phyloP scores from a whole-genome alignment of 2,888 invertebrate species.

The Eristalis arbustorum region DNA sequence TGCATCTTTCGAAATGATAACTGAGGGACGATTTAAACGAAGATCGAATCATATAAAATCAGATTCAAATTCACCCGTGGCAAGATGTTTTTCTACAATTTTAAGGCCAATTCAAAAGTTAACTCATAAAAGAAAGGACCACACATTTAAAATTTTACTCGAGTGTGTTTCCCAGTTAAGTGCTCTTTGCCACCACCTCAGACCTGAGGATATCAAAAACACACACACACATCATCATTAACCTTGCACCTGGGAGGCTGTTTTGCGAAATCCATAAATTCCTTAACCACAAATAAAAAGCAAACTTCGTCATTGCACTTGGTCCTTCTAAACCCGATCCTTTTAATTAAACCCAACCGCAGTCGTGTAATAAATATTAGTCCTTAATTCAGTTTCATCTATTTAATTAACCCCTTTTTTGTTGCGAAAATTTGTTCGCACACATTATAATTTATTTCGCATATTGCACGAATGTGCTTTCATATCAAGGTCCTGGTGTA shows the following conservation, averaged over 20 bases:
- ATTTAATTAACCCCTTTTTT: slow-evolving; percentile 35
- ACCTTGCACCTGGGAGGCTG: not conserved
- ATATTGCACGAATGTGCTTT: not conserved
- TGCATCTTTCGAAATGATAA: not conserved
- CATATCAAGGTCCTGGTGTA: not conserved
- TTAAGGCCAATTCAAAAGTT: not conserved
- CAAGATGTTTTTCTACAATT: not conserved
- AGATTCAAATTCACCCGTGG: not conserved
- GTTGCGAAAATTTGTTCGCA: slow-evolving; percentile 5
- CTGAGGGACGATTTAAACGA: not conserved
- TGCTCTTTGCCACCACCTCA: not conserved
- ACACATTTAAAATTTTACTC: not conserved
- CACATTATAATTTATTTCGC: slow-evolving; percentile 9
- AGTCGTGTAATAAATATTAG: slow-evolving; percentile 3
- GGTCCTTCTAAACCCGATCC: not conserved
- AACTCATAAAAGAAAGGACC: not conserved
- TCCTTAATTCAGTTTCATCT: slow-evolving; percentile 19
- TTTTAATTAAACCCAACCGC: slow-evolving; percentile 17
- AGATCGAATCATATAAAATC: not conserved
- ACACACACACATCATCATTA: not conserved
- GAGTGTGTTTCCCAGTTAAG: not conserved
- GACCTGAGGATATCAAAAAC: not conserved
- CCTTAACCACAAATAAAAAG: not conserved
- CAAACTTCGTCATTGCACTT: not conserved
- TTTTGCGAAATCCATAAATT: not conserved